Evolutionary conservation across 2,797 vertebrate genomes (phyloP), one percentile per base, ranked within the genome.

Genomic region (Strix occidentalis): DNA sequence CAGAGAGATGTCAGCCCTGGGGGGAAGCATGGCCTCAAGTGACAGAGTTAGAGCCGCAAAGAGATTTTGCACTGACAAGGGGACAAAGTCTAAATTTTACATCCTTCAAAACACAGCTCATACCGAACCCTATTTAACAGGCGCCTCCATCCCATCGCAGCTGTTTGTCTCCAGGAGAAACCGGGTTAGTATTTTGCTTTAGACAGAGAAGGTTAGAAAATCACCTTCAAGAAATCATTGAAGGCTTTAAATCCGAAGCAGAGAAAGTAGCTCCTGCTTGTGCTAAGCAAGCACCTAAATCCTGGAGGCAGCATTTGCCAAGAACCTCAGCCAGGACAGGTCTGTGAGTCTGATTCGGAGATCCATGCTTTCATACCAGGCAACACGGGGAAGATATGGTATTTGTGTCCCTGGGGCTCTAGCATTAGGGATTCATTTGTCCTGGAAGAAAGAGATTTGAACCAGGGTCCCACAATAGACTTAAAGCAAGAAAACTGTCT

Each of bases 301-400:
- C 78, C 63, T 87, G 29, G 33, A 53, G 87, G 56, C 35, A 80
- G 57, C 26, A 51, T 26, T 50, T 69, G 46, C 72, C 1, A 3
- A 11, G 51, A 53, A 54, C 46, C 74, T 84, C 57, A 23, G 45
- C 53, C 41, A 35, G 76, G 53, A 43, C 3, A 4, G 28, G 57
- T 61, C 37, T 63, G 68, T 6, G 57, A 4, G 11, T 10, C 56
- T 17, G 61, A 20, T 9, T 11, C 6, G 0, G 16, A 50, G 46
- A 57, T 56, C 53, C 26, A 2, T 10, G 20, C 45, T 75, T 23
- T 61, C 2, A 0, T 23, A 23, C 10, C 7, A 0, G 72, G 37
- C 77, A 87, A 2, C 4, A 1, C 0, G 0, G 43, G 63, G 41
- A 35, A 84, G 7, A 2, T 16, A 8, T 0, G 0, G 45, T 5